A percentile compares a stretch with the other conserved stretches of the same genome.
Conservation (phyloP, 2,888 invertebrate genomes). For the Agrochola litura region DNA sequence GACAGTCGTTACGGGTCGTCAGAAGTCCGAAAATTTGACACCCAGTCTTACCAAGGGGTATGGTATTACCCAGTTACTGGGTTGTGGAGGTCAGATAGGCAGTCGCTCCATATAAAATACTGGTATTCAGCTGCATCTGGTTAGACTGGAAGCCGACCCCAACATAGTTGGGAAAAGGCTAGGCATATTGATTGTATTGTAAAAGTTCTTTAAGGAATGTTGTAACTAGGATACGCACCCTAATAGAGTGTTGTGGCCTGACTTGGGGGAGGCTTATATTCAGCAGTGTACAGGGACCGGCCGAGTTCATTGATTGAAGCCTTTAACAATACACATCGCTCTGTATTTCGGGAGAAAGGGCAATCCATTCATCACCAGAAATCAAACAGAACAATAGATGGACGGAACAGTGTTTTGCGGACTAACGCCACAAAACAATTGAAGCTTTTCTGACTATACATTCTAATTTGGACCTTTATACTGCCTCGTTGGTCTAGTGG, state of each 20-base stretch:
- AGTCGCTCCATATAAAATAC: too few species aligned
- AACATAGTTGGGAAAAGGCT: too few species aligned
- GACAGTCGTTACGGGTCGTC: too few species aligned
- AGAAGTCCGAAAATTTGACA: too few species aligned
- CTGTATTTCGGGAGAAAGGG: background rate
- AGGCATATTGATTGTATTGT: background rate
- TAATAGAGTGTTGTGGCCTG: background rate
- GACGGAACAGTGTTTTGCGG: background rate
- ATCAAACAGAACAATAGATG: constrained; percentile 6
- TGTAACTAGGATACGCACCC: background rate
- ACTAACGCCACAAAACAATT: constrained; percentile 4
- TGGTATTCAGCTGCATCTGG: too few species aligned
- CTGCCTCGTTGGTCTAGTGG: too few species aligned
- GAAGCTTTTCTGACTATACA: background rate
- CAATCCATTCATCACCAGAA: background rate
- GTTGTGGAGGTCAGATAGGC: too few species aligned
- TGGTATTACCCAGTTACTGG: too few species aligned
- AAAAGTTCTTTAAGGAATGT: background rate
- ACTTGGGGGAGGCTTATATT: background rate
- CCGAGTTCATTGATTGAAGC: background rate
- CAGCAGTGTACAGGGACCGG: background rate
- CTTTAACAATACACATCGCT: background rate
- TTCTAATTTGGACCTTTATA: background rate
- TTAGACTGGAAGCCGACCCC: too few species aligned
- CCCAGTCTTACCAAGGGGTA: too few species aligned